Conservation (phyloP, 2,113 vertebrate species). For the Urocynchramus pylzowi region DNA sequence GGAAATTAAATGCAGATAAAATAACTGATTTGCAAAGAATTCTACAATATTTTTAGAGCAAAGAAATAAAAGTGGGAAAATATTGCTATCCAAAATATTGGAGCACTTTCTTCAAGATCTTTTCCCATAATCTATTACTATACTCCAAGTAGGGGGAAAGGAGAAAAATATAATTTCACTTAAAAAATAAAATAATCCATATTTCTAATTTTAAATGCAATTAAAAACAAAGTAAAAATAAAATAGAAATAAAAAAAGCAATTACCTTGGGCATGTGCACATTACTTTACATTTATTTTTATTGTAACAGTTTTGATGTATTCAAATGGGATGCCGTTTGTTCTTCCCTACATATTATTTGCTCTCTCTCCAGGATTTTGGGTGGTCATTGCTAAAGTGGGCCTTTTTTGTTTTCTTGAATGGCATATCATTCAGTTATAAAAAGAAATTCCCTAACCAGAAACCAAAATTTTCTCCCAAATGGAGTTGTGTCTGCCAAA, state of each 20-base stretch:
- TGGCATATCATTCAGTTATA: not conserved
- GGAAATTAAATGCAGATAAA: not conserved
- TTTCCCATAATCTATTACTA: not conserved
- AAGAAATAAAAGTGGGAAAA: not conserved
- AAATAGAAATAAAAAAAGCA: not conserved
- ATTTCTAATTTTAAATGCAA: not conserved
- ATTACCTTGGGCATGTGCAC: fast-evolving
- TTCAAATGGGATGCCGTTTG: not conserved
- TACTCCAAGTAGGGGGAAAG: fast-evolving
- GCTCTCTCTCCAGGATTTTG: not conserved
- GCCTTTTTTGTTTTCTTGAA: not conserved
- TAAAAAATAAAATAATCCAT: not conserved
- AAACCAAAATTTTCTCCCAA: not conserved
- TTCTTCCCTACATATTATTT: not conserved
- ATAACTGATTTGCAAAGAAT: not conserved
- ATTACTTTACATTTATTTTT: not conserved
- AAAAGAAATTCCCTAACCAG: not conserved
- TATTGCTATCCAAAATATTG: not conserved
- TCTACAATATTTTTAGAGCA: not conserved
- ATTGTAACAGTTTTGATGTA: not conserved
- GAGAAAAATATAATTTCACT: not conserved
- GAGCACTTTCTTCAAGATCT: not conserved
- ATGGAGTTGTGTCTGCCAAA: not conserved
- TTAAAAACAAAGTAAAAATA: not conserved
- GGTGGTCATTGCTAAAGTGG: not conserved